These are phyloP conservation scores for Monopterus albus DNA, from an alignment of 2,113 vertebrate species.

Conservation along the genomic window DNA sequence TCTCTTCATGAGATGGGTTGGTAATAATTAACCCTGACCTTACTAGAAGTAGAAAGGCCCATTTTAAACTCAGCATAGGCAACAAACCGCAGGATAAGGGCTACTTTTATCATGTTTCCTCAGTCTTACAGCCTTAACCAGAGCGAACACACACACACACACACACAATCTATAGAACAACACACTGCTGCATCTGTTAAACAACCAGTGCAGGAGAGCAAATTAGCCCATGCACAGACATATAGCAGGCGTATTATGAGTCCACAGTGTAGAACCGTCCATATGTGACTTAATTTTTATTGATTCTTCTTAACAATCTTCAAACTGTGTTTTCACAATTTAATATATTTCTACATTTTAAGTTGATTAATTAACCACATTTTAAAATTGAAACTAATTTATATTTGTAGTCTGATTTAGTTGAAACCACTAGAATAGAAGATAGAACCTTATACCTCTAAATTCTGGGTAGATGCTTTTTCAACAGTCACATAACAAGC, in stretches of 20 bases:
- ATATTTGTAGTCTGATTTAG: too few species aligned
- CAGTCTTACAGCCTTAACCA: constrained; percentile 34
- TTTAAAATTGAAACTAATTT: too few species aligned
- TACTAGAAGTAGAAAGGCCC: background rate
- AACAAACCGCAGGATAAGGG: constrained; percentile 37
- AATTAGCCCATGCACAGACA: background rate
- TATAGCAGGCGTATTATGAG: too few species aligned
- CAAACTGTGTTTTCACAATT: background rate
- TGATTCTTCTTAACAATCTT: background rate
- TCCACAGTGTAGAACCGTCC: too few species aligned
- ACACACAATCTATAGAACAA: background rate
- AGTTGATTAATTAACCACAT: too few species aligned
- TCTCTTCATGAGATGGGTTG: too few species aligned
- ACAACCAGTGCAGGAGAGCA: background rate
- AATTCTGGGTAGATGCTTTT: too few species aligned
- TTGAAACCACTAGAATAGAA: too few species aligned
- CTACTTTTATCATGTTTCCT: constrained; percentile 25
- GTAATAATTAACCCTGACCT: too few species aligned
- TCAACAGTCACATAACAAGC: too few species aligned
- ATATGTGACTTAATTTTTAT: background rate
- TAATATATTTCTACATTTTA: too few species aligned
- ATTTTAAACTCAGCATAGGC: constrained; percentile 31
- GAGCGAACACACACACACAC: background rate
- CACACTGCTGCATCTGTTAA: constrained; percentile 28
- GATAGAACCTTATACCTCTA: too few species aligned